These are phyloP conservation scores for Cyclophora punctaria DNA, from an alignment of 2,888 invertebrate genomes.

Conservation along the genomic window DNA sequence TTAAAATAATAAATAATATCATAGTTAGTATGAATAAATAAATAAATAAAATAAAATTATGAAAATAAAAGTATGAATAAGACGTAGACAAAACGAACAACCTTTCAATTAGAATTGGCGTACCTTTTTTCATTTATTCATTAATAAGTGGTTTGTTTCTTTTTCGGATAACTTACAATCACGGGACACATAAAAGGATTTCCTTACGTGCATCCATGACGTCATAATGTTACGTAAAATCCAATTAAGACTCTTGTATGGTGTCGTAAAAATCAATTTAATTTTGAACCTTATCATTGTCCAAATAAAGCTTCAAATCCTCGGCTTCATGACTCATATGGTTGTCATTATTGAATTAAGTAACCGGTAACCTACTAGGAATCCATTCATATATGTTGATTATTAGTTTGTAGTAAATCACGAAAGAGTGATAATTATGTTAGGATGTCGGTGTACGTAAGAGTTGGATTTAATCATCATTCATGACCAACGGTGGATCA, in stretches of 20 bases:
- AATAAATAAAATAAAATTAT: too few relatives aligned
- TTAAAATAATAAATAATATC: too few relatives aligned
- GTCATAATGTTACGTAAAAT: constrained; percentile 20
- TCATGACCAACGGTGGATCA: too few relatives aligned
- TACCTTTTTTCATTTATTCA: too few relatives aligned
- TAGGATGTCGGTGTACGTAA: too few relatives aligned
- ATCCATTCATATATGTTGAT: constrained; percentile 5
- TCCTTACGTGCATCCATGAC: constrained; percentile 16
- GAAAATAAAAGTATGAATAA: too few relatives aligned
- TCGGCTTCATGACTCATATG: constrained; percentile 1
- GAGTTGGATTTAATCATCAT: too few relatives aligned
- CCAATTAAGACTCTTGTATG: constrained; percentile 15
- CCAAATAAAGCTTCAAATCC: background rate
- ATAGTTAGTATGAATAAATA: too few relatives aligned
- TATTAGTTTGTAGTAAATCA: constrained; percentile 8
- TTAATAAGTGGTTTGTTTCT: too few relatives aligned
- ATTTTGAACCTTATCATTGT: background rate
- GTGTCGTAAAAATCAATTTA: background rate
- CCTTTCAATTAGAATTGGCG: too few relatives aligned
- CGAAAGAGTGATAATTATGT: background rate
- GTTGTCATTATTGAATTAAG: constrained; percentile 1
- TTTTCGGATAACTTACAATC: too few relatives aligned
- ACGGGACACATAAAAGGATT: constrained; percentile 1
- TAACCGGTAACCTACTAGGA: background rate
- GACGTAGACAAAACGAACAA: too few relatives aligned